These are phyloP conservation scores for Drosophila biarmipes DNA, from an alignment of 1,140 invertebrate species.

Conservation along the genomic window DNA sequence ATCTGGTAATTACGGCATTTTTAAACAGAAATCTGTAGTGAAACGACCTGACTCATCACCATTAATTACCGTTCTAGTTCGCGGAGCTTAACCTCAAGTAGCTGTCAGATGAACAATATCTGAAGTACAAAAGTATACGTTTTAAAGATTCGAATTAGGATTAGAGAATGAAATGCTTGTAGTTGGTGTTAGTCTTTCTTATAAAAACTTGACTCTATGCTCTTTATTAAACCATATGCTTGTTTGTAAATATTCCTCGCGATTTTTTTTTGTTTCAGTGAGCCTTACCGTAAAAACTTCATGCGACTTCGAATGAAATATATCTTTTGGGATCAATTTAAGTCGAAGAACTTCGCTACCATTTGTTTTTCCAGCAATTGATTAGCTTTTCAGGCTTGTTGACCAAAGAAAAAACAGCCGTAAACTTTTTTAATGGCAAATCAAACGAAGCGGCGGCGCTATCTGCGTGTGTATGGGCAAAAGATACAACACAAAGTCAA, in stretches of 20 bases:
- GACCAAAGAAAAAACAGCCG: constrained; percentile 15
- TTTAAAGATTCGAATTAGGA: no score
- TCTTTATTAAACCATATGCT: no score
- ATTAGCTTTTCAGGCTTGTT: constrained; percentile 39
- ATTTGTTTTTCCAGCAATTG: constrained; percentile 24
- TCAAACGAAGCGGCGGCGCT: constrained; percentile 28
- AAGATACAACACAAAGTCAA: constrained; percentile 37
- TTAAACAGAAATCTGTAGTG: constrained; percentile 3
- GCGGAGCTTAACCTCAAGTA: neutral
- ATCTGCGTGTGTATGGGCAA: constrained; percentile 18
- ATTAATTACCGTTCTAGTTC: neutral
- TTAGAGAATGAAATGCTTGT: neutral
- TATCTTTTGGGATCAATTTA: neutral
- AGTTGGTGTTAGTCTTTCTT: no score
- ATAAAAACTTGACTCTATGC: no score
- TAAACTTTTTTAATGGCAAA: constrained; percentile 36
- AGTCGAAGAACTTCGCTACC: neutral
- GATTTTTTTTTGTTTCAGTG: no score
- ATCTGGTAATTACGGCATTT: neutral
- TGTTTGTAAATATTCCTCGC: no score
- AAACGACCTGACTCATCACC: neutral
- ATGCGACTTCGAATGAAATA: neutral
- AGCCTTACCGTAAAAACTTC: no score
- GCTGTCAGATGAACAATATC: neutral
- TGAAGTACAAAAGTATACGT: neutral